Evolutionary conservation across 2,888 invertebrate species (phyloP), one percentile per base, ranked within the genome.

Genomic region (Rhingia campestris): DNA sequence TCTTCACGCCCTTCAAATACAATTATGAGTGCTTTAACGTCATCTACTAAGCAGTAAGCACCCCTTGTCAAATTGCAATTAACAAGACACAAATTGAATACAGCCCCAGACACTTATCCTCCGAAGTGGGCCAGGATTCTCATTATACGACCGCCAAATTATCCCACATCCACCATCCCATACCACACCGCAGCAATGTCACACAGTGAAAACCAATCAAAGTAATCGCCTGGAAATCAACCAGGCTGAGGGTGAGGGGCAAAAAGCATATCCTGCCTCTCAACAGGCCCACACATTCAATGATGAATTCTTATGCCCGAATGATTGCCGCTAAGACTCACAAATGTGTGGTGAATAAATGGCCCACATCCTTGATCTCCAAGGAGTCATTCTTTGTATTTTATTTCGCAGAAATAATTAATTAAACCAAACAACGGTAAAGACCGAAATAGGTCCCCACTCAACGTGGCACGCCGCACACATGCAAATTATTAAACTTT

Each of bases 381-480:
- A 51, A 45, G 56, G 54, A 66, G 10, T 66, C 14, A 41, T 54
- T 67, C 43, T 37, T 22, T 0, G 22, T 67, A 54, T 67, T 67
- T 67, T 67, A 67, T 35, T 54, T 67, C 33, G 35, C 45, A 56
- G 41, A 58, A 58, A 32, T 58, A 69, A 69, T 69, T 69, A 69
- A 69, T 69, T 47, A 69, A 32, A 47, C 7, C 69, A 30, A 12
- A 45, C 69, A 22, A 33, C 35, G 12, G 9, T 30, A 56, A n/a
- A 22, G 35, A 47, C 45, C n/a, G 47, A 12, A 30, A 56, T 35
- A 14, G 41, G 37, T 41, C 32, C 9, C 10, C 2, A 9, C 32
- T 6, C 32, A 30, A 39, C 6, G 1, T 12, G 14, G 47, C 22
- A 6, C 7, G 22, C 7, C n/a, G n/a, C n/a, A n/a, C 14, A 14